phyloP scores from a whole-genome alignment of 2,113 vertebrate genomes.

The Carettochelys insculpta region DNA sequence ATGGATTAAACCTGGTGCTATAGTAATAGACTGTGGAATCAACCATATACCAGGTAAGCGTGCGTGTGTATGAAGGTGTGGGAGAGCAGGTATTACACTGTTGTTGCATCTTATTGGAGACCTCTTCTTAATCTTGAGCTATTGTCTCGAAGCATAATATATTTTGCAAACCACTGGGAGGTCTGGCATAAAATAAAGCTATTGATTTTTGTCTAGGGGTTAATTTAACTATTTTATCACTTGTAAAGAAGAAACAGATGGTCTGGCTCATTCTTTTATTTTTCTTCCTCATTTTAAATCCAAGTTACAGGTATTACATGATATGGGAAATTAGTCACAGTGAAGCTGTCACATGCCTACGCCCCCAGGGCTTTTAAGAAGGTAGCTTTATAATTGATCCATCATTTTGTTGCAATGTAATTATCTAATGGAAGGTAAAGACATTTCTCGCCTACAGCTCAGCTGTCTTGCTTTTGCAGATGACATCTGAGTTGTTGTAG shows the following conservation, averaged over 20 bases:
- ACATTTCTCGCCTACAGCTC: slow-evolving; percentile 65
- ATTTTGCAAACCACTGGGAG: slow-evolving; percentile 44
- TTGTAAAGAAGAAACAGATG: slow-evolving; percentile 37
- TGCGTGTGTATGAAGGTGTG: background rate
- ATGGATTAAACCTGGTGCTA: slow-evolving; percentile 95
- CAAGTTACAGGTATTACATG: slow-evolving; percentile 73
- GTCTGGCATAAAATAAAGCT: slow-evolving; percentile 34
- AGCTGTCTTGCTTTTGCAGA: slow-evolving; percentile 42
- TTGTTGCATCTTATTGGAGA: background rate
- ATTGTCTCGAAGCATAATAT: slow-evolving; percentile 45
- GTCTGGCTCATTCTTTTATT: slow-evolving; percentile 59
- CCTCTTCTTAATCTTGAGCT: background rate
- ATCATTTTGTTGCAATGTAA: slow-evolving; percentile 72
- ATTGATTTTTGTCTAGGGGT: slow-evolving; percentile 43
- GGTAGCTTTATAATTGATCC: slow-evolving; percentile 80
- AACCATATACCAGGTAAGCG: slow-evolving; percentile 89
- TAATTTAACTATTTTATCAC: slow-evolving; percentile 20
- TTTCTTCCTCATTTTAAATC: slow-evolving; percentile 68
- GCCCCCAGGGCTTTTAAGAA: slow-evolving; percentile 71
- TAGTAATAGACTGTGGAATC: slow-evolving; percentile 98
- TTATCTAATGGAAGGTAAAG: slow-evolving; percentile 75
- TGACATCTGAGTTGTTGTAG: slow-evolving; percentile 54
- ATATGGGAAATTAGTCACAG: slow-evolving; percentile 80
- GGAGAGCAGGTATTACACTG: background rate
- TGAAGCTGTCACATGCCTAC: slow-evolving; percentile 70